Evolutionary conservation across 2,888 invertebrate species (phyloP).

Genomic region (Unio delphinus): DNA sequence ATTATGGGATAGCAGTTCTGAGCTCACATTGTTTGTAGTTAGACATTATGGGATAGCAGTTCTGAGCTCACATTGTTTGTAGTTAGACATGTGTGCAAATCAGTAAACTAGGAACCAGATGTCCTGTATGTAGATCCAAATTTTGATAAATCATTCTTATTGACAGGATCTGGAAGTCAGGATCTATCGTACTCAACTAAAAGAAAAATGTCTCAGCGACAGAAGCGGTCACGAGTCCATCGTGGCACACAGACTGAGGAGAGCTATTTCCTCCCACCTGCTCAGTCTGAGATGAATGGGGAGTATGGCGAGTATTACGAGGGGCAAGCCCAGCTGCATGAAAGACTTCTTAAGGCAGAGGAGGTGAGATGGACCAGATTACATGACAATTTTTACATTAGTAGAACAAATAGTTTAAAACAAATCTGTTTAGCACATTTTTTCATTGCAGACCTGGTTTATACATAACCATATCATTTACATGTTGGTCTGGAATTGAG

Average conservation of each 20-base stretch:
- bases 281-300: constrained; percentile 40
- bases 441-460: too few relatives aligned
- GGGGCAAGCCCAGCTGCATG: constrained; percentile 60
- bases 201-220: constrained; percentile 68
- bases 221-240: constrained; percentile 50
- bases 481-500: too few relatives aligned
- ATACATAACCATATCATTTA: too few relatives aligned
- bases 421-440: too few relatives aligned
- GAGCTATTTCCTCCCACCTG: constrained; percentile 44
- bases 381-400: too few relatives aligned
- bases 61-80: not conserved
- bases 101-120: too few relatives aligned
- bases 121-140: too few relatives aligned
- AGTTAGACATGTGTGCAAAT: too few relatives aligned
- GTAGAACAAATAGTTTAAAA: too few relatives aligned
- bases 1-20: not conserved
- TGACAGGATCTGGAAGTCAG: constrained; percentile 42
- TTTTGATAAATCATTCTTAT: not conserved
- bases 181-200: constrained; percentile 64
- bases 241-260: constrained; percentile 63
- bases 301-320: constrained; percentile 55
- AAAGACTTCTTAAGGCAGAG: constrained; percentile 61
- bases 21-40: not conserved
- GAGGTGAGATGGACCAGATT: constrained; percentile 48
- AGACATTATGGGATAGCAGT: not conserved